A percentile compares a stretch with the other conserved stretches of the same genome.
These are phyloP conservation scores for Diorhabda carinulata DNA, from an alignment of 1,140 invertebrate genomes.

Conservation along the genomic window DNA sequence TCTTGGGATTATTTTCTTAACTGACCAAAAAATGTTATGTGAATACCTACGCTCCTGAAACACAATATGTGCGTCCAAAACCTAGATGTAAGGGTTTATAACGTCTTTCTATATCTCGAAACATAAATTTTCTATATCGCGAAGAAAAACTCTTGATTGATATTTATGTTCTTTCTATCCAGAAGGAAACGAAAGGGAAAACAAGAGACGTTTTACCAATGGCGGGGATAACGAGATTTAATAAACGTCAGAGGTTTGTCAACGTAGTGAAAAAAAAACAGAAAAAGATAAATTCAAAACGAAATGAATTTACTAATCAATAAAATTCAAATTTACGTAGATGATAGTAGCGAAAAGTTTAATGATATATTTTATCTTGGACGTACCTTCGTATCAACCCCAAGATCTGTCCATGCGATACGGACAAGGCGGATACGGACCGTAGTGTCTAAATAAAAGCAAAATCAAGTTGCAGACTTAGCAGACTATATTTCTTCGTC, in stretches of 20 bases:
- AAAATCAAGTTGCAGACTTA: conserved; percentile 2
- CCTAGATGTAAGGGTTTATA: neutral
- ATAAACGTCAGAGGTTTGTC: neutral
- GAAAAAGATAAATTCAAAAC: too few relatives aligned
- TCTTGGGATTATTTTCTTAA: too few relatives aligned
- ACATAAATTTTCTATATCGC: neutral
- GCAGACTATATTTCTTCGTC: conserved; percentile 2
- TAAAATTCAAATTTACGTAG: too few relatives aligned
- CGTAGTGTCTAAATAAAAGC: neutral
- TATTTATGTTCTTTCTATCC: conserved; percentile 1
- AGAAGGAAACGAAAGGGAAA: neutral
- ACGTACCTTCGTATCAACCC: neutral
- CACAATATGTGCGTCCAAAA: neutral
- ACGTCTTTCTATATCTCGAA: neutral
- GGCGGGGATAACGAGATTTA: neutral
- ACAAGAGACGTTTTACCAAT: neutral
- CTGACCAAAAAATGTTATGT: too few relatives aligned
- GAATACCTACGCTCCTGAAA: neutral
- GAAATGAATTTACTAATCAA: too few relatives aligned
- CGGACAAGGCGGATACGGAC: conserved; percentile 1
- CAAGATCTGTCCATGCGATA: neutral
- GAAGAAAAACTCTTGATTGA: neutral
- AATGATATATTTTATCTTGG: too few relatives aligned
- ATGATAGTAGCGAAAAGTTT: too few relatives aligned
- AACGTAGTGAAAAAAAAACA: too few relatives aligned